Base-by-base conservation (phyloP, 2,797 vertebrate genomes). In the Gambelia wislizenii region DNA sequence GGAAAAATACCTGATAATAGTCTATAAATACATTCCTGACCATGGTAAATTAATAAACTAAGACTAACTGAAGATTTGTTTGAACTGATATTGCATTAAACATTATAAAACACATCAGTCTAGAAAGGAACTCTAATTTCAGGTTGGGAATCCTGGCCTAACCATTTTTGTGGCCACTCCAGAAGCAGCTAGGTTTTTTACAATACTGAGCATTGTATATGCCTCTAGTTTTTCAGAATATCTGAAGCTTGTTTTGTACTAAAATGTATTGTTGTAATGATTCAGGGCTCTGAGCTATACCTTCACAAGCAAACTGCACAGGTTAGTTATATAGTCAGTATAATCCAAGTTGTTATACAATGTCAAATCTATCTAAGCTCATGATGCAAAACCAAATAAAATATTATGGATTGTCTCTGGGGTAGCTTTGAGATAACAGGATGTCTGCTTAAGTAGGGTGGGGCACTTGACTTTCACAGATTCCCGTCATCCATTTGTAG, bases 21-120 rank as follows among this genome's bases (percentile, higher is more conserved):
- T 87, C 85, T 82, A 80, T 85, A 95, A 96, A 95, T 77, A 72
- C 72, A 59, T 84, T 92, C 77, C 20, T 25, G 39, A 74, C 27
- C 83, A 86, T 74, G 88, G 79, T 42, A 86, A 64, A 47, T 75
- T 1, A 0, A 6, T 92, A 78, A 39, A 61, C 80, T 59, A 39
- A 89, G 81, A 92, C 80, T 92, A 77, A 18, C 61, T 86, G 13
- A 0, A 39, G 49, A 36, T 76, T 78, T 84, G 30, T 83, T 84
- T 87, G 36, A 77, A 49, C n/a, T 87, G 72, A 91, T 77, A 85
- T 61, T 67, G 33, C 54, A 84, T 81, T 85, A 70, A 36, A 75
- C 27, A n/a, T 64, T 82, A 42, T 49, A 49, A 86, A 75, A 64
- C 20, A 42, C 25, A n/a, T 22, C 69, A 81, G 39, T 82, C 69